Evolutionary conservation across 2,888 invertebrate genomes (phyloP), one percentile per base, ranked within the genome.

Genomic region (Frankliniella fusca): DNA sequence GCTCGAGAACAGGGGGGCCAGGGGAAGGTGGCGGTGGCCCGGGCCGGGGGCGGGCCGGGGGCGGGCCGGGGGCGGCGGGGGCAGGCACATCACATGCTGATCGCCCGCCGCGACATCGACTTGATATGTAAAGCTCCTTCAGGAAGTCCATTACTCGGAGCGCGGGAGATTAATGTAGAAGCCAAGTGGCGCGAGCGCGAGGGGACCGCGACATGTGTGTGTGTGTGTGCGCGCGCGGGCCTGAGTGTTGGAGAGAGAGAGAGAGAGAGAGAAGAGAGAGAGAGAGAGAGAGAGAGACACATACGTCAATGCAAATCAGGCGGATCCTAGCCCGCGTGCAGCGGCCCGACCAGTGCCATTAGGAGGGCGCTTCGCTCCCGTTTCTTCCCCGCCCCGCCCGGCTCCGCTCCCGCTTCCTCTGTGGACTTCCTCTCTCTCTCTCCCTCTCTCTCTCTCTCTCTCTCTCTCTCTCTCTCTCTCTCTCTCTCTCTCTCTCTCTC

Each of bases 61-160:
- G 61, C 7, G 61, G 15, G 7, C 20, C 0, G 61, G 61, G 61
- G 61, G 61, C 15, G 54, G 54, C 7, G 61, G 61, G 61, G 15
- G 61, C 18, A n/a, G 15, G 61, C 61, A n/a, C 61, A 54, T 12
- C 3, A 20, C 23, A 27, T 20, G 70, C 70, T 76, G 70, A 11
- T 76, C 70, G 70, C 23, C 70, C 27, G 70, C 23, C 27, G 27
- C 70, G 70, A 76, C 70, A 76, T 76, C 70, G 27, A 76, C 70
- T 76, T 76, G 70, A 76, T 76, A 76, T 76, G 70, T 76, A 76
- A 76, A 76, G 70, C 70, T 70, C 70, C 70, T 27, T 23, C 70
- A 76, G 70, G 70, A 76, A 76, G 70, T 76, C 70, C 70, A 76
- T 76, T 76, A 76, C 70, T 76, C 70, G 70, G 70, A 76, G 70